Evolutionary conservation across 2,113 vertebrate genomes (phyloP), one percentile per base, ranked within the genome.

Genomic region (Cephalopholis sonnerati): DNA sequence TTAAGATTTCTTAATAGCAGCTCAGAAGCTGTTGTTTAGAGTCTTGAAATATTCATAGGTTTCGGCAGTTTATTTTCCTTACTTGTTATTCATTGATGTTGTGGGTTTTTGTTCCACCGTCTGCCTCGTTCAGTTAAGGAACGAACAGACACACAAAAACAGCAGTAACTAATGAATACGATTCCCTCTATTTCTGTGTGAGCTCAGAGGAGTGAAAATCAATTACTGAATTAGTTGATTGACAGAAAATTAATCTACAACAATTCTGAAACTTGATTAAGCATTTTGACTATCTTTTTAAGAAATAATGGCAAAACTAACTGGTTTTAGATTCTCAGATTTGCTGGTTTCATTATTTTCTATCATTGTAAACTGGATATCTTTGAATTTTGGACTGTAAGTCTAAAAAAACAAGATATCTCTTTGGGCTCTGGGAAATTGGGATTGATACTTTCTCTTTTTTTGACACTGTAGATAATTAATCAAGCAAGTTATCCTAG

Each of bases 41-140:
- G 16, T 13, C 41, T 41, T 64, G 3, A 78, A 80, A 71, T 85
- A 87, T 82, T 69, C 16, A 74, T 53, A 46, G 50, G 11, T 25
- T 77, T 64, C 63, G 39, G 15, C 61, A 36, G 54, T 78, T 62
- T 69, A 41, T 74, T 74, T 64, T 46, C 17, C 22, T 53, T 20
- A 44, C 16, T 71, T 69, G 10, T n/a, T 72, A 27, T 59, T 54
- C 39, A 55, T 66, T n/a, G 44, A 24, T 61, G 65, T 59, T 25
- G 63, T 53, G n/a, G 8, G 15, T 7, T 68, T 50, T 57, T 57
- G 13, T 78, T 74, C n/a, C 39, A 50, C 25, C 0, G 7, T 53
- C 17, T 44, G 72, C 24, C 16, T 36, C 17, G 24, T 66, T 70
- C 51, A 65, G 24, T 77, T 51, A 18, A 39, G 27, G 20, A 27